Conservation (phyloP, 2,797 vertebrate genomes). For the Halcyon smyrnensis region DNA sequence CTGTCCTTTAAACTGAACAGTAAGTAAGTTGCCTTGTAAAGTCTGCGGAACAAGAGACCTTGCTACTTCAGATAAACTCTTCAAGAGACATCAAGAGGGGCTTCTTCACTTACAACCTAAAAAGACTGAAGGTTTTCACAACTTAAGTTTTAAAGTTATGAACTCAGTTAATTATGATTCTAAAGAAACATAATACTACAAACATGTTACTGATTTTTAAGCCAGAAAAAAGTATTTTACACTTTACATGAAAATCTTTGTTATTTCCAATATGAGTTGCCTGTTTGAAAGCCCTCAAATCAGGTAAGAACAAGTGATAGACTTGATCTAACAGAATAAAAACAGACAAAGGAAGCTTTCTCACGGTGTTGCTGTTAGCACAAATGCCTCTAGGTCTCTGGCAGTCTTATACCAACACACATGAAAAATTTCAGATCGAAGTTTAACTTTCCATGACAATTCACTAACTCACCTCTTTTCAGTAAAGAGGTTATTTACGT, state of each 20-base stretch:
- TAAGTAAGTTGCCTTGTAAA: neutral
- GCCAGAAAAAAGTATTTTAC: neutral
- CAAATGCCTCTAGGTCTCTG: neutral
- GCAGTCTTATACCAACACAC: neutral
- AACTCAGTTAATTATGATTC: neutral
- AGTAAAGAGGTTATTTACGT: neutral
- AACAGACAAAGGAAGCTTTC: neutral
- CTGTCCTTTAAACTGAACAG: neutral
- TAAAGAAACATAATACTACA: neutral
- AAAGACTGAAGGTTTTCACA: neutral
- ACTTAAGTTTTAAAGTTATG: neutral
- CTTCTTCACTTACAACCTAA: neutral
- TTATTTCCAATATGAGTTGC: neutral
- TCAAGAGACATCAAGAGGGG: neutral
- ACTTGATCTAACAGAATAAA: neutral
- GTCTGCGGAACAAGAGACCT: neutral
- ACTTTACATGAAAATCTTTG: neutral
- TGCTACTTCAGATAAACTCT: neutral
- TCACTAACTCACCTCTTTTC: neutral
- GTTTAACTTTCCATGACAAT: neutral
- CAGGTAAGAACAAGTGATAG: rapidly evolving
- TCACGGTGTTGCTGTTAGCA: neutral
- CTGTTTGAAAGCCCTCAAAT: neutral
- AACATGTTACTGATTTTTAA: no score
- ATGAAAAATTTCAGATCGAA: neutral